Base-by-base conservation (phyloP, 1,140 invertebrate species). In the Tetranychus cinnabarinus region DNA sequence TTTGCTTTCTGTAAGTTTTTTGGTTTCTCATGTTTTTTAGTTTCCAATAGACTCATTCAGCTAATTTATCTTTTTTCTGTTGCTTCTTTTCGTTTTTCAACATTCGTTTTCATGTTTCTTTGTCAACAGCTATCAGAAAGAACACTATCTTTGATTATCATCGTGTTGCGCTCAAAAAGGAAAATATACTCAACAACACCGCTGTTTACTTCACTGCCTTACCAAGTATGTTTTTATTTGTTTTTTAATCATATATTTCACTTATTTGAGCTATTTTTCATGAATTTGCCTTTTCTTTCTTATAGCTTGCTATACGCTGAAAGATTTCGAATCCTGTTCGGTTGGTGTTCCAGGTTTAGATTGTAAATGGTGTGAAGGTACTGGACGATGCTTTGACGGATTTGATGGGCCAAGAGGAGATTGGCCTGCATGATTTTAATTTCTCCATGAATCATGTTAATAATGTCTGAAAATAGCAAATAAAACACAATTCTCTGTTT, bases 111-210 rank as follows among this genome's bases (percentile, higher is more conserved):
- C 23, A 12, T 47, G 12, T 47, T 8, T 47, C 46, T 47, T n/a
- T n/a, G 13, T n/a, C 6, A 23, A 42, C 31, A 91, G 87, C 84
- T 72, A 78, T 89, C 12, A 78, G 85, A 42, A 78, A 82, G 61
- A 91, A 92, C 73, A 92, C 86, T 15, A 96, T 97, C 65, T 96
- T 93, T 75, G 91, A 97, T 73, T 97, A 97, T 69, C 89, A 97
- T 72, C 78, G 86, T 56, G 82, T 96, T 1, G 79, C 83, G 62
- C 83, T 93, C 71, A 78, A 79, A 56, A 78, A 81, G 50, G 75
- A 82, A 35, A 78, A 82, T 39, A 85, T 97, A 48, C 77, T 73
- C 23, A 89, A 86, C 70, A 80, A 81, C 70, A 89, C 90, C 2
- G 81, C 88, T 0, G 64, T 65, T 15, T 63, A 60, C 45, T 64